These are phyloP conservation scores for Heliconius cydno DNA, from an alignment of 2,888 invertebrate species.

Conservation along the genomic window DNA sequence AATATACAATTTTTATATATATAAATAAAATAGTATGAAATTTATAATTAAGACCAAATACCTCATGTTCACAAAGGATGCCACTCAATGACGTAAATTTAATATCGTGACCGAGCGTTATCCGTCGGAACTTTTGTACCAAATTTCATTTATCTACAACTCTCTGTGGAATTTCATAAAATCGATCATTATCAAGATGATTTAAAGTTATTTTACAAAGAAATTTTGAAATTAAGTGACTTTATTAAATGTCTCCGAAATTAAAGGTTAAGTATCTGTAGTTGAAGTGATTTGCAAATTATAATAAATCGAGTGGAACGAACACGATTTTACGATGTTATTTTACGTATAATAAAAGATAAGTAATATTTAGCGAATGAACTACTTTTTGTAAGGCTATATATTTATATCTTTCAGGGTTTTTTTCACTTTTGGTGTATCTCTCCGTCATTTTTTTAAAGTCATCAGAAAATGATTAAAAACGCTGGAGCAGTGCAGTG, in stretches of 20 bases:
- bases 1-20: neutral
- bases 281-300: neutral
- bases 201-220: constrained; percentile 53
- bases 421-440: too few species aligned
- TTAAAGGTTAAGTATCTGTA: neutral
- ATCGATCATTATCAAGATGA: constrained; percentile 76
- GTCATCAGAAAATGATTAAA: too few species aligned
- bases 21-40: constrained; percentile 52
- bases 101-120: constrained; percentile 76
- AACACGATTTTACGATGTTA: neutral
- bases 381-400: too few species aligned
- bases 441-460: too few species aligned
- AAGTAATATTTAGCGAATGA: neutral
- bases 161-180: constrained; percentile 75
- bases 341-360: neutral
- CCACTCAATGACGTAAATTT: constrained; percentile 80
- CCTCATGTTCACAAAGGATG: constrained; percentile 69
- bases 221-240: constrained; percentile 52
- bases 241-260: constrained; percentile 1
- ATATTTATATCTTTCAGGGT: too few species aligned
- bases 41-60: constrained; percentile 58
- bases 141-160: constrained; percentile 79
- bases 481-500: too few species aligned
- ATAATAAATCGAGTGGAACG: neutral
- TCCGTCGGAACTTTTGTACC: constrained; percentile 78